These are phyloP conservation scores for Zaprionus camerounensis DNA, from an alignment of 1,140 invertebrate genomes.

Conservation along the genomic window DNA sequence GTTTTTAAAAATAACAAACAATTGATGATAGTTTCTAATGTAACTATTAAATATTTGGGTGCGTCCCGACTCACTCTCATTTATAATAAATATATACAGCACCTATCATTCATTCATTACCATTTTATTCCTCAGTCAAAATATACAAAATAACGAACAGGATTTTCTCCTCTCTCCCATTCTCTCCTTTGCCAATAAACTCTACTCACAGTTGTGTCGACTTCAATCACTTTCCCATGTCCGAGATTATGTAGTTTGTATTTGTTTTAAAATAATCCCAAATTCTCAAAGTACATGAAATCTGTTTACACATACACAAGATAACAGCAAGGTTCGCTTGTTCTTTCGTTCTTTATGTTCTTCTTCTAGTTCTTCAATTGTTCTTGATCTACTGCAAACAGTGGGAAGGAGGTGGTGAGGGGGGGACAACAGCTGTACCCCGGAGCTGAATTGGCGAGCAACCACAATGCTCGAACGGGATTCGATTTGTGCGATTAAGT, in stretches of 20 bases:
- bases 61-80: too few species aligned
- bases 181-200: background rate
- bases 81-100: too few species aligned
- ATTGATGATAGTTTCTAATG: too few species aligned
- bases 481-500: slow-evolving; percentile 13
- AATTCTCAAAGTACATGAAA: background rate
- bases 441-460: slow-evolving; percentile 1
- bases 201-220: background rate
- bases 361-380: background rate
- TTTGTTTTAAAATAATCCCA: background rate
- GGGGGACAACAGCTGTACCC: background rate
- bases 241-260: background rate
- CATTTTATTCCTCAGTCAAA: too few species aligned
- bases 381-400: background rate
- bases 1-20: too few species aligned
- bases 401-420: accelerated
- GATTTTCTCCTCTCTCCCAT: background rate
- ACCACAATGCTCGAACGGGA: slow-evolving; percentile 4
- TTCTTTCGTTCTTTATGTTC: background rate
- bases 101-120: too few species aligned
- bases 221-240: background rate
- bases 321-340: background rate
- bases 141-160: background rate
- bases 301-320: background rate
- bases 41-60: too few species aligned